Evolutionary conservation across 2,888 invertebrate genomes (phyloP).

Genomic region (Athalia circularis): DNA sequence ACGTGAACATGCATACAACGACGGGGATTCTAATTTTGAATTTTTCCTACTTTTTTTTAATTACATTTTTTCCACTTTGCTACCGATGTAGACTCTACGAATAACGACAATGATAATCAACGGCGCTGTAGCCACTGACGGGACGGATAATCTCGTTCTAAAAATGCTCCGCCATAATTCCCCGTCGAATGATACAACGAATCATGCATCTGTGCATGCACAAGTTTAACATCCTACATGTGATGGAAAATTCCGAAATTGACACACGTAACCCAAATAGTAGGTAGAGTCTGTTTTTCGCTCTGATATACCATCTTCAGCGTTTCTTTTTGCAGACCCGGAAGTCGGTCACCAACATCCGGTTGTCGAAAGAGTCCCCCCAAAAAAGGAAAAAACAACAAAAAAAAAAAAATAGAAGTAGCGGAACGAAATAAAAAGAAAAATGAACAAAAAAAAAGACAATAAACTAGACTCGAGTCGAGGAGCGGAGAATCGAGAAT

Average conservation of each 20-base stretch:
- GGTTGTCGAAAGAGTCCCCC: slow-evolving; percentile 8
- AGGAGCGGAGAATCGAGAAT: not conserved
- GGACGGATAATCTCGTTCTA: not conserved
- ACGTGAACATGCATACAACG: no score
- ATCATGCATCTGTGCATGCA: no score
- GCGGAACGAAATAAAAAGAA: no score
- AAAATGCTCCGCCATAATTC: not conserved
- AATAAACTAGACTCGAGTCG: slow-evolving; percentile 14
- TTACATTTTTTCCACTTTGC: no score
- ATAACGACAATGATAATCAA: not conserved
- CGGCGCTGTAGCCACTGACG: no score
- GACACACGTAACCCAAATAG: no score
- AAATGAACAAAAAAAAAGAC: slow-evolving; percentile 6
- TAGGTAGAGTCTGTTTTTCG: not conserved
- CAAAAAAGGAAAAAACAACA: no score
- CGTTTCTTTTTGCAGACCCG: slow-evolving; percentile 9
- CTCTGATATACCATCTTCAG: slow-evolving; percentile 1
- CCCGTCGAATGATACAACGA: not conserved
- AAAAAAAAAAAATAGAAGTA: no score
- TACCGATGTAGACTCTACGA: not conserved
- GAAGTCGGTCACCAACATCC: slow-evolving; percentile 34
- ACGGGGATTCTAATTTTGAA: no score
- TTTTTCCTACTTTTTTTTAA: no score
- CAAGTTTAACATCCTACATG: no score
- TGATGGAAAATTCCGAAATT: no score